Conservation (phyloP, 2,797 vertebrate species). For the Sebastes flavidus region DNA sequence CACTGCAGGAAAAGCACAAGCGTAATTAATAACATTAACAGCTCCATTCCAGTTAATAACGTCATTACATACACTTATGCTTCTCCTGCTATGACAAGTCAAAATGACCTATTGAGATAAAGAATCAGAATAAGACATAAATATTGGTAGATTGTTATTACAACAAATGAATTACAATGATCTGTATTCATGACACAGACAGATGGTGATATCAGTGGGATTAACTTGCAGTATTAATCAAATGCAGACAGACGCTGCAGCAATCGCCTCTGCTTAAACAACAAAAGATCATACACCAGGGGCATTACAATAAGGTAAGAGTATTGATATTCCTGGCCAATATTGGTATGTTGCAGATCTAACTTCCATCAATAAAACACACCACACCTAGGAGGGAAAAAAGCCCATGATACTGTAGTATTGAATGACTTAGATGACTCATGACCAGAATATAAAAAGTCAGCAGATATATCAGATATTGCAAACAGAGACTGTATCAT, state of each 20-base stretch:
- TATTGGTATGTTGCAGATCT: neutral
- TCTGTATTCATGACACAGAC: neutral
- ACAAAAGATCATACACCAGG: neutral
- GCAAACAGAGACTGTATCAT: neutral
- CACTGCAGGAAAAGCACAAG: neutral
- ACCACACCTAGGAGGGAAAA: neutral
- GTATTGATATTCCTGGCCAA: neutral
- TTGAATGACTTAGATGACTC: neutral
- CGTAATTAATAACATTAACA: neutral
- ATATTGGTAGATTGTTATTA: neutral
- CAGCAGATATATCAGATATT: neutral
- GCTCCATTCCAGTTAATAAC: neutral
- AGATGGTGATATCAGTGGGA: too few species aligned
- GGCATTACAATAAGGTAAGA: neutral
- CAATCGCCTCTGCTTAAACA: neutral
- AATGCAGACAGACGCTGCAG: neutral
- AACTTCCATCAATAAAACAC: neutral
- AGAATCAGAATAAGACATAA: neutral
- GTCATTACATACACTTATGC: neutral
- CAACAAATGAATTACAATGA: neutral
- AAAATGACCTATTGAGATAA: neutral
- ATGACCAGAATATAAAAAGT: neutral
- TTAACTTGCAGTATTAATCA: neutral
- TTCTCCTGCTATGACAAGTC: neutral
- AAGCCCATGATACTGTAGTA: neutral